Evolutionary conservation across 2,888 invertebrate species (phyloP), one percentile per base, ranked within the genome.

Genomic region (Reticulitermes lucifugus): DNA sequence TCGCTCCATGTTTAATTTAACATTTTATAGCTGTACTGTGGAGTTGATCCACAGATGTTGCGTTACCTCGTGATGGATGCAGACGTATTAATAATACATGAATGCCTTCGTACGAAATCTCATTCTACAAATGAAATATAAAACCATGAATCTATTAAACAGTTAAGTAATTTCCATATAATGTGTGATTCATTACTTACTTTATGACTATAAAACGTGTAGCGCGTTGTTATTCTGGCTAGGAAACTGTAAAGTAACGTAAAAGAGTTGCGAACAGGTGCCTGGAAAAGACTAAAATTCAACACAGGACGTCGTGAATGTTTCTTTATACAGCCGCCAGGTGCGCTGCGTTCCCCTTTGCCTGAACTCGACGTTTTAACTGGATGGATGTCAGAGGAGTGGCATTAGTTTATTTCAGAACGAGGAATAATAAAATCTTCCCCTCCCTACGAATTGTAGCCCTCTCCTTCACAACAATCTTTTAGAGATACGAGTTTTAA

Each of bases 381-480:
- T 70, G 41, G 65, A 60, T 60, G 65, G 81, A 43, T 79, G 79
- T 79, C 79, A 59, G 79, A 81, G 65, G 46, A 65, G 70, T n/a
- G 70, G 43, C 43, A 25, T 81, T 46, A 81, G 81, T 60, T 81
- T 81, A 81, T 81, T 81, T 81, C 81, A 81, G 81, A 70, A 81
- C 43, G 81, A 70, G 70, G 81, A 81, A 81, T 81, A 81, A 81
- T 81, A 81, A 81, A 81, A 25, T 80, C 80, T 70, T 65, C 70
- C 65, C 46, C 81, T 81, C 81, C 65, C 18, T 70, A 25, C 25
- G n/a, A 25, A 55, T 18, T 35, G 25, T 12, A n/a, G 25, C 35
- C 18, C 41, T 65, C 35, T 70, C 25, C 60, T 41, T 35, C 65
- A 14, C 29, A 55, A 46, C 81, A 70, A 65, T 70, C 65, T 81